Evolutionary conservation across 2,888 invertebrate genomes (phyloP).

Genomic region (Eurytoma adleriae): DNA sequence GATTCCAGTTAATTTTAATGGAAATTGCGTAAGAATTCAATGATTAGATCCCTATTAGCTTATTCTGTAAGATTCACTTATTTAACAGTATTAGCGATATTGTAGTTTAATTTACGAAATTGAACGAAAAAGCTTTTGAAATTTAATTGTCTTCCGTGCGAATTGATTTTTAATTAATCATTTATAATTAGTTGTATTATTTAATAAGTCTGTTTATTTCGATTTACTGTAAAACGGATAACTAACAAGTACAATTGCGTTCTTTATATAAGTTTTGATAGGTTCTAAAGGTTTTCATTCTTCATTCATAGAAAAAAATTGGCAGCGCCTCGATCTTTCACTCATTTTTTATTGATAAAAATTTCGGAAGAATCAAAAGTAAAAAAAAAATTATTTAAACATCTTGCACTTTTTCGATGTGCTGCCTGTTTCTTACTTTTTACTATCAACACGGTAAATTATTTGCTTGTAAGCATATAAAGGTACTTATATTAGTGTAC

Average conservation of each 20-base stretch:
- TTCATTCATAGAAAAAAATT: too few species aligned
- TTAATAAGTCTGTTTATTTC: too few species aligned
- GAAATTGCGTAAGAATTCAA: too few species aligned
- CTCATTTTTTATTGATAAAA: background rate
- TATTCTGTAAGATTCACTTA: too few species aligned
- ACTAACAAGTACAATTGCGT: background rate
- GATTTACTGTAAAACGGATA: background rate
- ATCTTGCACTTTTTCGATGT: background rate
- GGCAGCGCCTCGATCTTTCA: background rate
- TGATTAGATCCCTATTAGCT: too few species aligned
- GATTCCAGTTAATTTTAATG: too few species aligned
- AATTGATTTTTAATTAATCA: background rate
- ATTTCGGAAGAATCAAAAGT: background rate
- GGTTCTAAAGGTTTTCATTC: too few species aligned
- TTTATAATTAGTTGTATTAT: too few species aligned
- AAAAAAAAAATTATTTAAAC: background rate
- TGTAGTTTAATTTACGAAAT: background rate
- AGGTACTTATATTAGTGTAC: too few species aligned
- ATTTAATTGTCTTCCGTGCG: slow-evolving; percentile 53
- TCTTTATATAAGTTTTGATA: too few species aligned
- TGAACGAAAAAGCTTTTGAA: slow-evolving; percentile 3
- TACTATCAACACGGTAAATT: background rate
- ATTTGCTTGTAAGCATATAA: too few species aligned
- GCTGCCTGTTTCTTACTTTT: background rate
- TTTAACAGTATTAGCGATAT: background rate